Evolutionary conservation across 2,113 vertebrate species (phyloP).

Genomic region (Seriola rivoliana): DNA sequence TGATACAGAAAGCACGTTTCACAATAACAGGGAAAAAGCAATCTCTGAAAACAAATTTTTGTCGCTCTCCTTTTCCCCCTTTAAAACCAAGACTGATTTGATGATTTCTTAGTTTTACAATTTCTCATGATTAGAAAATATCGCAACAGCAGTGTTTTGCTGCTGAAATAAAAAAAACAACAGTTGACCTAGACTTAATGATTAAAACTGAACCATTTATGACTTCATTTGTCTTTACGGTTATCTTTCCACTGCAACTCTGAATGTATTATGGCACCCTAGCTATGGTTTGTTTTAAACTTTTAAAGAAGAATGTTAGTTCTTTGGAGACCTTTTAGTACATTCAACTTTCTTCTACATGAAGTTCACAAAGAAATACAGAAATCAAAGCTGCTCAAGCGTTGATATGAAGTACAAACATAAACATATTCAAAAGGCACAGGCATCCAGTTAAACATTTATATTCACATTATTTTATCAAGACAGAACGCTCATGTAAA

Average conservation of each 20-base stretch:
- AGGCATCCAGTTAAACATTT: slow-evolving; percentile 51
- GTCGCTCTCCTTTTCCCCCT: not conserved
- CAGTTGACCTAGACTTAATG: not conserved
- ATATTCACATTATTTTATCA: slow-evolving; percentile 52
- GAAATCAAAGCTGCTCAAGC: slow-evolving; percentile 37
- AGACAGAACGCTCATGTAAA: slow-evolving; percentile 22
- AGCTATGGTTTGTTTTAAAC: not conserved
- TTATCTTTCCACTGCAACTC: not conserved
- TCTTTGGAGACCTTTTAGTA: slow-evolving; percentile 48
- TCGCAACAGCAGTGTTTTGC: not conserved
- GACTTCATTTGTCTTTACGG: not conserved
- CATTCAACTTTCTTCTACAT: slow-evolving; percentile 37
- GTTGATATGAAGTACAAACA: slow-evolving; percentile 50
- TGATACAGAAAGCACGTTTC: slow-evolving; percentile 50
- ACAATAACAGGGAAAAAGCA: slow-evolving; percentile 36
- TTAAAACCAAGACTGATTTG: slow-evolving; percentile 11
- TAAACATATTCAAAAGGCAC: slow-evolving; percentile 61
- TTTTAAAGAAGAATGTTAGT: slow-evolving; percentile 22
- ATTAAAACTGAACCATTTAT: slow-evolving; percentile 12
- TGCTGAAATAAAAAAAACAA: slow-evolving; percentile 36
- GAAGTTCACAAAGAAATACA: slow-evolving; percentile 20
- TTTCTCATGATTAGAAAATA: not conserved
- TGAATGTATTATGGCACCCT: not conserved
- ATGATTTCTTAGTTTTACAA: slow-evolving; percentile 6
- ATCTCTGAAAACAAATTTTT: not conserved